Evolutionary conservation across 2,888 invertebrate genomes (phyloP).

Genomic region (Eupeodes luniger): DNA sequence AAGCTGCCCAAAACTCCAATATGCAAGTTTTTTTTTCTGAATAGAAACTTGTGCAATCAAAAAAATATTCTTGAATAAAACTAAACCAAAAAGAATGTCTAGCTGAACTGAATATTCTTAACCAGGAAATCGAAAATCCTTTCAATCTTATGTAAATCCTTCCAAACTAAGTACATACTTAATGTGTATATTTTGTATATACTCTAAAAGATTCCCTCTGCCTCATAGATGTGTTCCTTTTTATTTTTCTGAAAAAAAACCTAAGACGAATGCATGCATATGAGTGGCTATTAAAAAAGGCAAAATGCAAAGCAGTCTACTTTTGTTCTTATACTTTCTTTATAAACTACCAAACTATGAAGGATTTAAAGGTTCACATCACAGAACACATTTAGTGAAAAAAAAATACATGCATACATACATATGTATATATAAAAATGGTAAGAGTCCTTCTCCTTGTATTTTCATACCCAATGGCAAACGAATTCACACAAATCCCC

Average conservation of each 20-base stretch:
- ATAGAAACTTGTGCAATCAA: too few species aligned
- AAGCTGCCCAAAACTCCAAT: too few species aligned
- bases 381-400: too few species aligned
- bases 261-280: background rate
- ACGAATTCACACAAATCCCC: background rate
- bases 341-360: background rate
- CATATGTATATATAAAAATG: background rate
- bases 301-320: background rate
- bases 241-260: background rate
- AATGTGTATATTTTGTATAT: background rate
- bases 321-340: background rate
- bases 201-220: background rate
- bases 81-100: too few species aligned
- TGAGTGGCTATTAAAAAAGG: slow-evolving; percentile 2
- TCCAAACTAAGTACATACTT: background rate
- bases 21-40: too few species aligned
- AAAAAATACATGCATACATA: too few species aligned
- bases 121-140: too few species aligned
- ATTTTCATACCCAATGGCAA: background rate
- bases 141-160: background rate
- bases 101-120: too few species aligned
- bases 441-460: background rate
- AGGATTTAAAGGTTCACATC: too few species aligned
- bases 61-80: too few species aligned
- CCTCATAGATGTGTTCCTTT: background rate